Conservation (phyloP, 2,113 vertebrate genomes). For the Corythornis vintsioides region DNA sequence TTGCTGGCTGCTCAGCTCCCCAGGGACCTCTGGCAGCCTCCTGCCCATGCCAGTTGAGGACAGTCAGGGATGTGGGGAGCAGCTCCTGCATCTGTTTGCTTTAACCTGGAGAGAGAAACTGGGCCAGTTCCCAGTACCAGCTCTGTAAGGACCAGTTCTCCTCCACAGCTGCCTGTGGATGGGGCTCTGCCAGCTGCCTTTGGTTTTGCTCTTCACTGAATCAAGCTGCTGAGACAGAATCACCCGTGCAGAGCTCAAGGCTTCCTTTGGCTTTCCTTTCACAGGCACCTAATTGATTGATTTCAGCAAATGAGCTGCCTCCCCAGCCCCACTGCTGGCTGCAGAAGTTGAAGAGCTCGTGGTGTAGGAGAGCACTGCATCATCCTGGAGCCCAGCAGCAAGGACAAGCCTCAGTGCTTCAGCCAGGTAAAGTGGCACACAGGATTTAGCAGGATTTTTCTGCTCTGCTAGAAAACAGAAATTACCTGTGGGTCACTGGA, state of each 20-base stretch:
- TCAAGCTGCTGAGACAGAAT: neutral
- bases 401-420: neutral
- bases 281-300: neutral
- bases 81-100: conserved; percentile 13
- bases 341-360: neutral
- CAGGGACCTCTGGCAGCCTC: conserved; percentile 9
- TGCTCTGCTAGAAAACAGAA: neutral
- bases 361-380: neutral
- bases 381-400: neutral
- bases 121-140: conserved; percentile 55
- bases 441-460: neutral
- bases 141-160: conserved; percentile 58
- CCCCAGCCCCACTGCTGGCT: neutral
- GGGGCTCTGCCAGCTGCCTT: conserved; percentile 55
- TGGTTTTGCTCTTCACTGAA: conserved; percentile 14
- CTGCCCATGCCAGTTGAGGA: conserved; percentile 21
- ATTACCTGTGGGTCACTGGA: neutral
- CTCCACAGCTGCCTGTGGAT: conserved; percentile 27
- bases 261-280: neutral
- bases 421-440: neutral
- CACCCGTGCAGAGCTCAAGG: neutral
- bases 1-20: neutral
- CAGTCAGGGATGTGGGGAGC: conserved; percentile 51
- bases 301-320: neutral
- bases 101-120: neutral